Evolutionary conservation across 2,888 invertebrate species (phyloP).

Genomic region (Diaperis boleti): DNA sequence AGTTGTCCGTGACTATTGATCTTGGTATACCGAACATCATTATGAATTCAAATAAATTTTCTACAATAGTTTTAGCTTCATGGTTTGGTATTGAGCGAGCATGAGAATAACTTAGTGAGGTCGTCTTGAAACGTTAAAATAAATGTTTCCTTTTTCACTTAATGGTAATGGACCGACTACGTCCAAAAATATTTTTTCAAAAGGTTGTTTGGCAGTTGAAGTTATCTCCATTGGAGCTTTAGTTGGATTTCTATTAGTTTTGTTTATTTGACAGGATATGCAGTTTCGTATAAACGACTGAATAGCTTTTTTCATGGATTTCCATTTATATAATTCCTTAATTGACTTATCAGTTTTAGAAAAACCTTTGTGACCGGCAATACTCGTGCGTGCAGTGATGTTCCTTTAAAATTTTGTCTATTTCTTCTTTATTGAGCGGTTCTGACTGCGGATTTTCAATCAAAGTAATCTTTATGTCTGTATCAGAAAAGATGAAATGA

Average conservation of each 20-base stretch:
- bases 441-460: constrained; percentile 10
- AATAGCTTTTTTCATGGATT: constrained; percentile 18
- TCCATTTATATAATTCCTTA: constrained; percentile 28
- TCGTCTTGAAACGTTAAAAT: too few relatives aligned
- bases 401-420: constrained; percentile 32
- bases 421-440: constrained; percentile 18
- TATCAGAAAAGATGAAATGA: constrained; percentile 13
- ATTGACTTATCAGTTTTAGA: constrained; percentile 24
- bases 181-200: constrained; percentile 20
- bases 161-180: constrained; percentile 24
- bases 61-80: constrained; percentile 12
- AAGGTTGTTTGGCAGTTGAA: constrained; percentile 5
- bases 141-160: neutral
- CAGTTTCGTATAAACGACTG: neutral
- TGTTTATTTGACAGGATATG: constrained; percentile 9
- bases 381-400: constrained; percentile 18
- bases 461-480: constrained; percentile 3
- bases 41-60: constrained; percentile 51
- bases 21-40: constrained; percentile 60
- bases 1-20: constrained; percentile 60
- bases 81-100: constrained; percentile 11
- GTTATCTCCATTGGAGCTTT: constrained; percentile 25
- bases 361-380: constrained; percentile 27
- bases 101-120: constrained; percentile 7
- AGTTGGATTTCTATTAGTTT: neutral